Evolutionary conservation across 2,888 invertebrate species (phyloP).

Genomic region (Willowsia nigromaculata): DNA sequence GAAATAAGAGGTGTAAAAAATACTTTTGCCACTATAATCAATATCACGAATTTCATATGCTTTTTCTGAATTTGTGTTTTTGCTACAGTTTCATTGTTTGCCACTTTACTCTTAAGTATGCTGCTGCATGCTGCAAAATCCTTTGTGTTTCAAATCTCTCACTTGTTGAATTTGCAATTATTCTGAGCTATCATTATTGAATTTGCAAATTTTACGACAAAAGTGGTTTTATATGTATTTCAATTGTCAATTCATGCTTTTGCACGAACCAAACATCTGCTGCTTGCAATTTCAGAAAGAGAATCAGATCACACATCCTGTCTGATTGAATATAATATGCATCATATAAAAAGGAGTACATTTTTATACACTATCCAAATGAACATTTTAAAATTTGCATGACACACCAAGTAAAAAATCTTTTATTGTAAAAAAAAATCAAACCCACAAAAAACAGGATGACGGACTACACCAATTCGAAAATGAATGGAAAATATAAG

Average conservation of each 20-base stretch:
- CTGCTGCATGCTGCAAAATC: background rate
- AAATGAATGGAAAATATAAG: conserved; percentile 10
- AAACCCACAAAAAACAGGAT: conserved; percentile 4
- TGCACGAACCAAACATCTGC: conserved; percentile 7
- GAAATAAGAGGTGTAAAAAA: background rate
- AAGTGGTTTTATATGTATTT: conserved; percentile 29
- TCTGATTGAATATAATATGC: conserved; percentile 7
- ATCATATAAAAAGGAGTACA: conserved; percentile 26
- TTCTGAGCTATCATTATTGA: background rate
- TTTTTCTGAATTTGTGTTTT: background rate
- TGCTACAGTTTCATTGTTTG: background rate
- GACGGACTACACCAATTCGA: background rate
- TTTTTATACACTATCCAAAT: background rate
- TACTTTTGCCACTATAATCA: background rate
- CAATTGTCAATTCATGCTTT: background rate
- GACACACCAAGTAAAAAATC: background rate
- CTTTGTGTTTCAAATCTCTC: background rate
- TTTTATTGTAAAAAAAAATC: background rate
- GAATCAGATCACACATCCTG: conserved; percentile 37
- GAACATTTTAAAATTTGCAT: background rate
- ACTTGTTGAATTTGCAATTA: background rate
- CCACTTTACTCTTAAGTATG: background rate
- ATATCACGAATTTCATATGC: background rate
- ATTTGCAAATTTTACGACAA: conserved; percentile 38
- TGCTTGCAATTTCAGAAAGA: background rate